A percentile compares a stretch with the other conserved stretches of the same genome.
These are phyloP conservation scores for Heliopora coerulea DNA, from an alignment of 92 coral and sea anemone genomes.

Conservation along the genomic window DNA sequence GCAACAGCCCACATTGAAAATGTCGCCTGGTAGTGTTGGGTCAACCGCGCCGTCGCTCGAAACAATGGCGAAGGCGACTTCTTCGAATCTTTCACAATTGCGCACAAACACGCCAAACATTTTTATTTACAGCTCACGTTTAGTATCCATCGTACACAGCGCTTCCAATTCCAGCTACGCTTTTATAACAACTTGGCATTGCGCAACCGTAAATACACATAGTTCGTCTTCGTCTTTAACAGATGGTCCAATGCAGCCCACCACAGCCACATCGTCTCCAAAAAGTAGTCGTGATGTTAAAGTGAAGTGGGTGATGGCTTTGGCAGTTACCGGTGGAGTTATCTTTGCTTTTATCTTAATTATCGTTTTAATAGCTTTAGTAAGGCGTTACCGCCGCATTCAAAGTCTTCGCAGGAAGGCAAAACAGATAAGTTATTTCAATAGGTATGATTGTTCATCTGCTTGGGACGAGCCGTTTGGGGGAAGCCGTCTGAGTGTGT, in stretches of 20 bases:
- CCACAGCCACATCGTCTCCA: neutral
- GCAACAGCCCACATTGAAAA: neutral
- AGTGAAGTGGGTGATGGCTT: neutral
- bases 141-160: conserved; percentile 3
- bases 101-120: neutral
- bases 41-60: too few relatives aligned
- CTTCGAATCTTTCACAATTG: neutral
- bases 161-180: neutral
- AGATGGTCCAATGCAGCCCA: neutral
- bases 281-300: neutral
- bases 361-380: neutral
- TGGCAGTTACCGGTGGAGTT: neutral
- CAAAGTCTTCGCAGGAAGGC: conserved; percentile 18
- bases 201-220: conserved; percentile 11
- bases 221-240: neutral
- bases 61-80: conserved; percentile 3
- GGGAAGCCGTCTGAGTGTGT: conserved; percentile 30
- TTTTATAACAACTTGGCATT: conserved; percentile 4
- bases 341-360: neutral
- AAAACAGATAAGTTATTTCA: conserved; percentile 37
- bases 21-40: neutral
- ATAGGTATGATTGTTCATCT: conserved; percentile 22
- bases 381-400: conserved; percentile 19
- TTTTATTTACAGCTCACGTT: neutral
- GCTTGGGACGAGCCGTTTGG: conserved; percentile 43